Base-by-base conservation (phyloP, 2,797 vertebrate species). In the Pseudomugil gertrudae region DNA sequence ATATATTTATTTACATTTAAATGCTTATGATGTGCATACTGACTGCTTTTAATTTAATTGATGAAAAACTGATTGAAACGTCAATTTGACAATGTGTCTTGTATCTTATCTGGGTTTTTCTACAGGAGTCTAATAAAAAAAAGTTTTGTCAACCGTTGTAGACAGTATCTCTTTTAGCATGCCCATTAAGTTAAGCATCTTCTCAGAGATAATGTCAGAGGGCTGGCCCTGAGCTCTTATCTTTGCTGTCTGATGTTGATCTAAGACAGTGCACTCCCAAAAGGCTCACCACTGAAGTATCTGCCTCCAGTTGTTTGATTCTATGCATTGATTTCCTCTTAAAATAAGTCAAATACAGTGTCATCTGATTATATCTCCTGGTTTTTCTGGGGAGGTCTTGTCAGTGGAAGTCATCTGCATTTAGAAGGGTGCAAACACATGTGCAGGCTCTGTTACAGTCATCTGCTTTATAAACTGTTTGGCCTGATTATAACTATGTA, bases 241-340 rank as follows among this genome's bases (percentile, higher is more conserved):
- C 67, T 71, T 56, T 58, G 30, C 70, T 68, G n/a, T 73, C 35
- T 74, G 67, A 62, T 62, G 58, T 66, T 80, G 58, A 85, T 73
- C 77, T 78, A 14, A 64, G 38, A 61, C 43, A 5, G 50, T 30
- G 17, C 27, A 33, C 57, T 66, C 32, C 53, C 65, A 30, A 19
- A 17, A 69, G 47, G 3, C 58, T 45, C 32, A 51, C 21, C 45
- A 36, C 21, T 54, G 43, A 63, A 56, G 24, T 32, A 76, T 60
- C 64, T 61, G 63, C 62, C 55, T 63, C 29, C 40, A 69, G 55
- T 26, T 24, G n/a, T 73, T 73, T 79, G 61, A 83, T 70, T 62
- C 36, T 65, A 61, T 30, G 45, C 23, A 71, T 78, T 14, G 57
- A 80, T 83, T 66, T 40, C 40, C 66, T 45, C 43, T 65, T 70